Base-by-base conservation (phyloP, 2,797 vertebrate species). In the Sphenodon punctatus region DNA sequence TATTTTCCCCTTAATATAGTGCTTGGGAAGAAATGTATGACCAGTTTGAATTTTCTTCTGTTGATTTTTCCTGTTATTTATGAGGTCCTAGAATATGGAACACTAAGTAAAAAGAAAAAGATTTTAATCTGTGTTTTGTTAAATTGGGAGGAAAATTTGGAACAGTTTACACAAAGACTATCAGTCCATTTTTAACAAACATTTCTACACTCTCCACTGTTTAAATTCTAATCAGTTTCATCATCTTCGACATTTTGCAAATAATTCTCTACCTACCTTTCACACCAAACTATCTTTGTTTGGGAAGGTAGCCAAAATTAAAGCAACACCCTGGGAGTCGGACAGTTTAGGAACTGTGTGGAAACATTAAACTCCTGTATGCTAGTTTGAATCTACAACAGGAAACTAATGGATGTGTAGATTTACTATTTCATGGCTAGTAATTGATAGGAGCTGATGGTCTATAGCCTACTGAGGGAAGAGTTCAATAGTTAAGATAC, bases 311-410 rank as follows among this genome's bases (percentile, higher is more conserved):
- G 19, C 30, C 32, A 32, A 56, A 32, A 19, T 20, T 56, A 56
- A 27, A 34, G 30, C 56, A 19, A 27, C 56, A 8, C 27, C 53
- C 14, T 61, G 67, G 60, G 30, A 36, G 70, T 83, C 53, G 77
- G 23, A 53, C 85, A 56, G 8, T 30, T 42, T 19, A 67, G 8
- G 65, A 30, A 78, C 60, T 0, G n/a, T n/a, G n/a, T 60, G 5
- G 82, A 25, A n/a, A 78, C 59, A 74, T 74, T 87, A 60, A 85
- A 36, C 48, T 60, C 20, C 65, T 81, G 65, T 19, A 45, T 45
- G 82, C 46, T 30, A 65, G 53, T 6, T 36, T 5, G 42, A 82
- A 53, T 90, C 74, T 75, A 88, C 84, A 88, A 82, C 67, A 74
- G 48, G 12, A 67, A 46, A 53, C 78, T 66, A 78, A 0, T 72